Evolutionary conservation across 2,113 vertebrate species (phyloP), one percentile per base, ranked within the genome.

Genomic region (Geococcyx californianus): DNA sequence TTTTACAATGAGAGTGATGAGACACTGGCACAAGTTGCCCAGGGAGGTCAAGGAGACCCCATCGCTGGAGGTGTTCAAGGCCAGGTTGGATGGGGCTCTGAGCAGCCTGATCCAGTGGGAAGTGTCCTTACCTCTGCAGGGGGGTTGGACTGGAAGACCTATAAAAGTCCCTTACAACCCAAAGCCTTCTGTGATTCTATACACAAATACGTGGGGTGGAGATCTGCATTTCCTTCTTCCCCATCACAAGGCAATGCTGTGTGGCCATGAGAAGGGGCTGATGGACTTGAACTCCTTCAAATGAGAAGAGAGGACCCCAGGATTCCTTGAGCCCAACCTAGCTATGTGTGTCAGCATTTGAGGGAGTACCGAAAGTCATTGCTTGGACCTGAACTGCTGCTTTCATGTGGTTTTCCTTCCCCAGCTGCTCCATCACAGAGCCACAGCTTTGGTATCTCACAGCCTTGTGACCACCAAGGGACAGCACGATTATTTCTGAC

Each of bases 271-370:
- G 54, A 58, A 89, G 36, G 15, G 16, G 66, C 20, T 33, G 9
- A 55, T 16, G 28, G 51, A 66, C 8, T n/a, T 13, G 45, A 40
- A 4, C 19, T 31, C 28, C 51, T 66, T 40, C 28, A 7, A 1
- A 28, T 7, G 8, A 26, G 76, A 56, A 76, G 54, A 28, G 26
- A 34, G 7, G 11, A 5, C 24, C 17, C 16, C 45, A n/a, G 44
- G 38, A 11, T 5, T 55, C 26, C 58, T 47, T 38, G 33, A 89
- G 38, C 51, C 44, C 40, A n/a, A 3, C 47, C 18, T 6, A 6
- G 7, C 36, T 1, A 1, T 2, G 2, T 0, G 2, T 54, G 40
- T 66, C 9, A 2, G 9, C 4, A 0, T 33, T 64, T 8, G 16
- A 25, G 36, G 14, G 24, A 18, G 59, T 1, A 0, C 73, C 14